Evolutionary conservation across 2,797 vertebrate species (phyloP), one percentile per base, ranked within the genome.

Genomic region (Bryconaethiops microstoma): DNA sequence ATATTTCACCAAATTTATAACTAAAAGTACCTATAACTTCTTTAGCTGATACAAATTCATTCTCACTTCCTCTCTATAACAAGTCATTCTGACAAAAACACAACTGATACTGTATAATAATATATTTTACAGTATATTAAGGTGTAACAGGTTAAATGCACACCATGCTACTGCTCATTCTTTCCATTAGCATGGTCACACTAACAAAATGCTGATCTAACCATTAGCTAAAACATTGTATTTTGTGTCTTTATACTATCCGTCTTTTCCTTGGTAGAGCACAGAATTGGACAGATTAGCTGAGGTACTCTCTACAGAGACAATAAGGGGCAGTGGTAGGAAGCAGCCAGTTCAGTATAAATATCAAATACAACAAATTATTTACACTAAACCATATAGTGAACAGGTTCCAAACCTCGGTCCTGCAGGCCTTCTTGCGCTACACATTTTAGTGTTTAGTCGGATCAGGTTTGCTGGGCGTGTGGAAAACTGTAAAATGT

Each of bases 51-150:
- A 25, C 50, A 12, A 45, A 6, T 17, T 42, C 16, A 52, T 23
- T 72, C 40, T 23, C 65, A 60, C 2, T 14, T 3, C 17, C 19
- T 72, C 50, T 39, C 42, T n/a, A 8, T 50, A 14, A 52, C 16
- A 21, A 73, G 42, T 50, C 60, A 45, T 29, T 25, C 70, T 42
- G 17, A 48, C 60, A 80, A 57, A 65, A 62, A 81, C n/a, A 50
- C 54, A 23, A 59, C 4, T 54, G 42, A 73, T 64, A 60, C 21
- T 23, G 7, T 19, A 23, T 45, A 59, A 48, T 42, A 76, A 2
- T n/a, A n/a, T 73, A 54, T 10, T 45, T 68, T 25, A 42, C 9
- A 16, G 4, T 17, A 23, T 45, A 67, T 42, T 69, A 74, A 62
- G 9, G 39, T 48, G 40, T 77, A 64, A 72, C 39, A 40, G 1